Conservation (phyloP, 2,797 vertebrate species). For the Phataginus tetradactyla region DNA sequence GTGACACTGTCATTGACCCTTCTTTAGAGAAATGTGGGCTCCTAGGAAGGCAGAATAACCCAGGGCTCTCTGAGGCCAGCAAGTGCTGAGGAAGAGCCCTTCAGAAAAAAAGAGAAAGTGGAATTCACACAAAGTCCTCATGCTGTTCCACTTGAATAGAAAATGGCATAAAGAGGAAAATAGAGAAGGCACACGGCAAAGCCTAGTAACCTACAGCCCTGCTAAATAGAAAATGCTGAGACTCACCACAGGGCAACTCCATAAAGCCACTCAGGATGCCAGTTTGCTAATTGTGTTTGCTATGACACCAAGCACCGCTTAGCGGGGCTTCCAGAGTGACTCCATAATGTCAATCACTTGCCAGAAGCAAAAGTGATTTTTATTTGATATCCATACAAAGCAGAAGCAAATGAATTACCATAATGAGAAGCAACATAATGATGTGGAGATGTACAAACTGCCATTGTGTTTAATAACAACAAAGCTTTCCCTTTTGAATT, state of each 20-base stretch:
- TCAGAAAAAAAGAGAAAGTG: background rate
- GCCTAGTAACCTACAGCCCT: slow-evolving; percentile 65
- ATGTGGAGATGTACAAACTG: slow-evolving; percentile 78
- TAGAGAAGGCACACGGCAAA: slow-evolving; percentile 44
- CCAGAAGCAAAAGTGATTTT: slow-evolving; percentile 79
- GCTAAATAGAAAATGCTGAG: slow-evolving; percentile 64
- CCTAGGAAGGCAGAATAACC: slow-evolving; percentile 27
- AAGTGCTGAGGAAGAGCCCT: background rate
- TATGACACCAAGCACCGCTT: slow-evolving; percentile 74
- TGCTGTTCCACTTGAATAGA: slow-evolving; percentile 58
- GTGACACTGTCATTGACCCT: slow-evolving; percentile 1
- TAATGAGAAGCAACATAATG: slow-evolving; percentile 81
- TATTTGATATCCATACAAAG: slow-evolving; percentile 83
- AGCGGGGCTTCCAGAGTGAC: slow-evolving; percentile 71
- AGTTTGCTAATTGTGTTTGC: slow-evolving; percentile 78
- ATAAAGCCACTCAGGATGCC: slow-evolving; percentile 73
- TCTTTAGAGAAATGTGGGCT: slow-evolving; percentile 49
- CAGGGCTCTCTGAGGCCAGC: background rate
- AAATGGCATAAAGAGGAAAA: slow-evolving; percentile 60
- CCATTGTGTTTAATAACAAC: slow-evolving; percentile 77
- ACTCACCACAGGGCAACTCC: slow-evolving; percentile 69
- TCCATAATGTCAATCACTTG: slow-evolving; percentile 78
- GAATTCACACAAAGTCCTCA: slow-evolving; percentile 63
- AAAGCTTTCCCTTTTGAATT: slow-evolving; percentile 76
- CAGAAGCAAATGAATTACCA: slow-evolving; percentile 83